These are phyloP conservation scores for Neodiprion virginianus DNA, from an alignment of 1,140 invertebrate genomes.

Conservation along the genomic window DNA sequence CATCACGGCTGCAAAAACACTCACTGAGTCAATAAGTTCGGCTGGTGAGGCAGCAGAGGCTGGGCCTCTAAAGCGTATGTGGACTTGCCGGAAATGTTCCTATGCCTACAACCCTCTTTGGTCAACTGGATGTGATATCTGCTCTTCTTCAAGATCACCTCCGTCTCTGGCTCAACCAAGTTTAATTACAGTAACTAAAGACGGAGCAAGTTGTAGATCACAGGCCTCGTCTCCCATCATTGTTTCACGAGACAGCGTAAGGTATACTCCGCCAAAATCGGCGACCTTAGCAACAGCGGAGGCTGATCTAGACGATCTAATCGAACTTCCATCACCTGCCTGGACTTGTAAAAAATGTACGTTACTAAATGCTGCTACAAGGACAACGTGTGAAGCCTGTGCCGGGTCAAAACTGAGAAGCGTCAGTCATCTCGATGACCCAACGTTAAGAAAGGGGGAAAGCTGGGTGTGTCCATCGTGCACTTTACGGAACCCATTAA, in stretches of 20 bases:
- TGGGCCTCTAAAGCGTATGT: constrained; percentile 72
- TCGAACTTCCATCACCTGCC: constrained; percentile 55
- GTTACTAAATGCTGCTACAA: constrained; percentile 74
- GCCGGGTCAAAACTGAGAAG: constrained; percentile 80
- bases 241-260: constrained; percentile 57
- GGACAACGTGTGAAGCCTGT: constrained; percentile 80
- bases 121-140: constrained; percentile 81
- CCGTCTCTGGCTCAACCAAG: constrained; percentile 72
- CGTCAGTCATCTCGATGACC: constrained; percentile 69
- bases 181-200: constrained; percentile 73
- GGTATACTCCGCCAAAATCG: constrained; percentile 61
- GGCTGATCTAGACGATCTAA: constrained; percentile 53
- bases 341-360: constrained; percentile 92
- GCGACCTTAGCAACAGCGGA: constrained; percentile 56
- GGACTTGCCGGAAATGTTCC: constrained; percentile 87
- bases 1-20: constrained; percentile 47
- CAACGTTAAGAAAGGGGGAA: constrained; percentile 75
- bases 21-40: constrained; percentile 56
- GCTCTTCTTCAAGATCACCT: constrained; percentile 69
- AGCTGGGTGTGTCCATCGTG: constrained; percentile 83
- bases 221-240: constrained; percentile 53
- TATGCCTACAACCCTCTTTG: constrained; percentile 86
- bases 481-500: constrained; percentile 83
- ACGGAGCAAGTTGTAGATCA: constrained; percentile 48
- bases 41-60: constrained; percentile 40